phyloP scores from a whole-genome alignment of 2,888 invertebrate genomes.

The Anoncus sp. region DNA sequence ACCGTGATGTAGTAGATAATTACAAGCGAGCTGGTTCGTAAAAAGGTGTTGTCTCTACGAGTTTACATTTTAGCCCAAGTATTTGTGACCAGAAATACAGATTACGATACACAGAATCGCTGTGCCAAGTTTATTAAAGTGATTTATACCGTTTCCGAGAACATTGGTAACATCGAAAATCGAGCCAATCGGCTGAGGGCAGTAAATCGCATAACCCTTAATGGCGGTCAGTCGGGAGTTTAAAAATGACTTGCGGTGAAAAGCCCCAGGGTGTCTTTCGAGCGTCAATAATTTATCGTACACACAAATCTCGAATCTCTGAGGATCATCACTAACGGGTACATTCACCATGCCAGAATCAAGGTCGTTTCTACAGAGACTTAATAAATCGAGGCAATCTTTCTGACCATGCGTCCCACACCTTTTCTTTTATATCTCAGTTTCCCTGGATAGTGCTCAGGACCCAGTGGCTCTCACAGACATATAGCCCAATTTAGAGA shows the following conservation, averaged over 20 bases:
- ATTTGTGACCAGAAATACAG: too few relatives aligned
- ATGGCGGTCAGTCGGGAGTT: neutral
- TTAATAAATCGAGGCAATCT: slow-evolving; percentile 36
- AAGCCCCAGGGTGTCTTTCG: neutral
- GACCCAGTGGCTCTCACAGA: neutral
- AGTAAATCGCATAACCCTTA: too few relatives aligned
- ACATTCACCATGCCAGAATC: neutral
- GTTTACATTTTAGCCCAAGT: too few relatives aligned
- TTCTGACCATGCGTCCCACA: slow-evolving; percentile 20
- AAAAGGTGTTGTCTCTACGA: too few relatives aligned
- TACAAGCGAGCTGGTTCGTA: too few relatives aligned
- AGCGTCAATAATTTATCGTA: neutral
- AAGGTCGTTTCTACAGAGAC: slow-evolving; percentile 59
- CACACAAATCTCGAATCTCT: neutral
- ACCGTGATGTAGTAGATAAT: too few relatives aligned
- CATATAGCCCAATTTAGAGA: neutral
- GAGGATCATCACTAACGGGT: neutral
- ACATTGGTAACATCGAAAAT: too few relatives aligned
- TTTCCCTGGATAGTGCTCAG: slow-evolving; percentile 4
- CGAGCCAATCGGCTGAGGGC: too few relatives aligned
- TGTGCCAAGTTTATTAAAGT: too few relatives aligned
- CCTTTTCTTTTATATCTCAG: slow-evolving; percentile 17
- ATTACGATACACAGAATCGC: too few relatives aligned
- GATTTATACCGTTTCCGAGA: neutral
- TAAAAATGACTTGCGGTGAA: neutral